Percentiles rank a stretch among this genome's conserved stretches.
Evolutionary conservation across 2,113 vertebrate genomes (phyloP).

Genomic region (Toxotes jaculatrix): DNA sequence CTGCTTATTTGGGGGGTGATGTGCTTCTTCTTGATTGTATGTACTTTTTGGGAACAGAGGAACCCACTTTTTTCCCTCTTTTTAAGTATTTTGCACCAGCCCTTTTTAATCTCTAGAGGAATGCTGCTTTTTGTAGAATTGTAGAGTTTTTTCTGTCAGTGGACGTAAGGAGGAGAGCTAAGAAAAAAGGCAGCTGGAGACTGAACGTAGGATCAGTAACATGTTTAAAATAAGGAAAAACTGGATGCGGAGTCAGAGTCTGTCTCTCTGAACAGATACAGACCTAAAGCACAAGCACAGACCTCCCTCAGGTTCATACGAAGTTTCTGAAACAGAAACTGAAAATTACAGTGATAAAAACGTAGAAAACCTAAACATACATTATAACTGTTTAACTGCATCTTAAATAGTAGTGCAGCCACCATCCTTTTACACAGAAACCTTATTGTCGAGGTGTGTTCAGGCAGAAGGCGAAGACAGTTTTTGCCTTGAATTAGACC

Average conservation of each 20-base stretch:
- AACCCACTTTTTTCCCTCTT: background rate
- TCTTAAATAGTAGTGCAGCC: slow-evolving; percentile 10
- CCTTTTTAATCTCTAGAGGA: background rate
- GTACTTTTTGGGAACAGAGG: background rate
- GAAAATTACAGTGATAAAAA: background rate
- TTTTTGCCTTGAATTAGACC: background rate
- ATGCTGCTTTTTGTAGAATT: slow-evolving; percentile 36
- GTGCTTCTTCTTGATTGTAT: background rate
- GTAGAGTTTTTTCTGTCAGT: slow-evolving; percentile 10
- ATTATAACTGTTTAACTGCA: background rate
- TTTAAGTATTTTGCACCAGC: slow-evolving; percentile 34
- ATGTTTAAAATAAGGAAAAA: background rate
- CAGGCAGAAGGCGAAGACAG: background rate
- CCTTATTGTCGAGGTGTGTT: background rate
- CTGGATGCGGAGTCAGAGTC: background rate
- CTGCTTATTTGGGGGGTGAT: slow-evolving; percentile 7
- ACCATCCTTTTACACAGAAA: slow-evolving; percentile 14
- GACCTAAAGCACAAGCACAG: background rate
- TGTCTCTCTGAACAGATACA: background rate
- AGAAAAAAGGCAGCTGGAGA: slow-evolving; percentile 29
- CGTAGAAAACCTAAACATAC: too few species aligned
- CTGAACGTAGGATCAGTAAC: background rate
- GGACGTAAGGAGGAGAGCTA: background rate
- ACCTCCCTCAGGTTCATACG: background rate
- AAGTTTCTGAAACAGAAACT: background rate